Evolutionary conservation across 2,113 vertebrate genomes (phyloP).

Genomic region (Rhinogobius similis): DNA sequence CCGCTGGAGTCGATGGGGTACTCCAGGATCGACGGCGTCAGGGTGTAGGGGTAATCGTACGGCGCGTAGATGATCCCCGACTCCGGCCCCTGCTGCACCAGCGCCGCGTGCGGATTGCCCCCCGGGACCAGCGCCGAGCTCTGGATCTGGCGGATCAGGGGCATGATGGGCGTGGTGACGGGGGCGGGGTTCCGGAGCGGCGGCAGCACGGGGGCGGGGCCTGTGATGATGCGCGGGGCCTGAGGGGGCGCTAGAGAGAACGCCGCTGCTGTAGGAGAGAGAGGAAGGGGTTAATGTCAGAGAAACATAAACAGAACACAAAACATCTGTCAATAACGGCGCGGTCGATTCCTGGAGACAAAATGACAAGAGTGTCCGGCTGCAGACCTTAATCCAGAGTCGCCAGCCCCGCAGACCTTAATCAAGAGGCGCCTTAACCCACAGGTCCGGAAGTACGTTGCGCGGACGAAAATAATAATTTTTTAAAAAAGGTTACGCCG

Average conservation of each 20-base stretch:
- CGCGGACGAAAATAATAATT: too few species aligned
- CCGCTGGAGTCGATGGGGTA: constrained; percentile 97
- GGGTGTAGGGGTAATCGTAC: constrained; percentile 96
- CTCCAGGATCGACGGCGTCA: constrained; percentile 98
- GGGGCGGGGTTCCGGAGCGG: constrained; percentile 90
- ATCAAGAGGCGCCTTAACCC: too few species aligned
- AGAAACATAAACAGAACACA: too few species aligned
- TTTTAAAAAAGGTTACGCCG: too few species aligned
- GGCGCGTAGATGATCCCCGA: constrained; percentile 98
- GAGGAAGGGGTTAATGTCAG: not conserved
- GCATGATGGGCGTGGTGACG: constrained; percentile 91
- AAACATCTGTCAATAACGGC: too few species aligned
- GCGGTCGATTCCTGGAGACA: too few species aligned
- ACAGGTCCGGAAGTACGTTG: too few species aligned
- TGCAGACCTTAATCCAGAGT: too few species aligned
- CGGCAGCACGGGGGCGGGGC: constrained; percentile 91
- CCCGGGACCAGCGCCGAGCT: constrained; percentile 90
- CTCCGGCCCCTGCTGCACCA: constrained; percentile 91
- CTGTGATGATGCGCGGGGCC: constrained; percentile 94
- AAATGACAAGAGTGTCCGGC: too few species aligned
- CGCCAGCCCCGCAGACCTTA: too few species aligned
- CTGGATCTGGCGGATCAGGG: constrained; percentile 99
- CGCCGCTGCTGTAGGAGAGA: constrained; percentile 81
- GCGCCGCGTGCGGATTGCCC: constrained; percentile 90
- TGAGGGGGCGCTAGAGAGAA: constrained; percentile 95